Conservation (phyloP, 2,888 invertebrate species). For the Tenthredo notha region DNA sequence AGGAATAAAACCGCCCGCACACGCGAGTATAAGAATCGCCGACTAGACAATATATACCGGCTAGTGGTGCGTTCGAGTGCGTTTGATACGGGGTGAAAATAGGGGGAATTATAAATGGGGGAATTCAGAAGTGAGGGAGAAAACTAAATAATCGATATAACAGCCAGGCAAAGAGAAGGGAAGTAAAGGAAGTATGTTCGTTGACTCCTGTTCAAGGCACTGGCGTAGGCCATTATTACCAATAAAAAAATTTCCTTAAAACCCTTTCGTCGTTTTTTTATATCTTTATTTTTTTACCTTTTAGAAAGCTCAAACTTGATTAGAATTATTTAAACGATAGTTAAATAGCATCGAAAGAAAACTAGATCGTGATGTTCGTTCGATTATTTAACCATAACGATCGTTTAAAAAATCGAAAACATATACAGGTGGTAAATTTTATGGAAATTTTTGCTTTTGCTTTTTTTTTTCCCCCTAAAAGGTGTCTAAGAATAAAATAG, state of each 20-base stretch:
- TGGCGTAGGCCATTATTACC: not conserved
- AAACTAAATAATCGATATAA: conserved; percentile 53
- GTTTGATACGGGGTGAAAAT: conserved; percentile 37
- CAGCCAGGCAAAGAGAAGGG: conserved; percentile 34
- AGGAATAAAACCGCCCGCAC: conserved; percentile 48
- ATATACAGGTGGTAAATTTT: conserved; percentile 20
- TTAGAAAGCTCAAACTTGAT: not conserved
- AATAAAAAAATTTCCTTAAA: not conserved
- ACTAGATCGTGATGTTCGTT: not conserved
- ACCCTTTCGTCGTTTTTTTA: not conserved
- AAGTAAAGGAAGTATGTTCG: conserved; percentile 48
- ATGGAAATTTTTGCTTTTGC: not conserved
- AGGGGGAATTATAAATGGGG: conserved; percentile 25
- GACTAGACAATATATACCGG: conserved; percentile 34
- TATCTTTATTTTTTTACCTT: not conserved
- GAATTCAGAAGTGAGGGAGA: conserved; percentile 33
- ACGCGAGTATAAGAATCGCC: conserved; percentile 4
- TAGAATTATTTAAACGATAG: not conserved
- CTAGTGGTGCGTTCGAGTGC: conserved; percentile 41
- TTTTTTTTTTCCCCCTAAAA: not conserved
- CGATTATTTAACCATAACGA: not conserved
- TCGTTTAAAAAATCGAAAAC: not conserved
- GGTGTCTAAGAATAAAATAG: not conserved
- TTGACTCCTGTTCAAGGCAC: conserved; percentile 50
- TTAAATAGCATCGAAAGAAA: not conserved